Conservation (phyloP, 2,797 vertebrate species). For the Acanthurus leucopareius region DNA sequence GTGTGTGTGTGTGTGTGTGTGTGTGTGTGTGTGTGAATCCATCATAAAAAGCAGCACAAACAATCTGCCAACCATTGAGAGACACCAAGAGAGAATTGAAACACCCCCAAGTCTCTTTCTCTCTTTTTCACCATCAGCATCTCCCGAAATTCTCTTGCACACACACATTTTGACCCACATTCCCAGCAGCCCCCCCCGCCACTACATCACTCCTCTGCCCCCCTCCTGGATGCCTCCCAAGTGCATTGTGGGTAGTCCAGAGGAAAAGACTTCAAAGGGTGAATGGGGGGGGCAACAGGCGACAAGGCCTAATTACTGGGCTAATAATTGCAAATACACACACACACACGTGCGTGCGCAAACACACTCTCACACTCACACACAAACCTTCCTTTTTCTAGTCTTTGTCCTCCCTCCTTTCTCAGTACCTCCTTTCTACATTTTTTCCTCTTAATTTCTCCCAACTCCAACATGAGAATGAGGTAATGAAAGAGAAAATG, state of each 20-base stretch:
- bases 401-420: slow-evolving; percentile 1
- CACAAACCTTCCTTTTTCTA: background rate
- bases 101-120: background rate
- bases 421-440: background rate
- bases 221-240: slow-evolving; percentile 52
- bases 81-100: slow-evolving; percentile 1
- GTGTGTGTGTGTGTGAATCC: slow-evolving; percentile 18
- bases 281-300: slow-evolving; percentile 19
- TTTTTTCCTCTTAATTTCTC: background rate
- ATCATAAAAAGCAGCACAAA: slow-evolving; percentile 57
- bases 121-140: slow-evolving; percentile 54
- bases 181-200: slow-evolving; percentile 51
- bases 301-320: slow-evolving; percentile 66
- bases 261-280: slow-evolving; percentile 71
- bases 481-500: slow-evolving; percentile 60
- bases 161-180: slow-evolving; percentile 65
- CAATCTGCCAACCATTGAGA: slow-evolving; percentile 31
- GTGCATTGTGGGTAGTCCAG: slow-evolving; percentile 62
- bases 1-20: slow-evolving; percentile 1
- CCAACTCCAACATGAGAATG: slow-evolving; percentile 14
- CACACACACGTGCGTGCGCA: slow-evolving; percentile 10
- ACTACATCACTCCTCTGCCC: slow-evolving; percentile 33
- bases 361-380: background rate
- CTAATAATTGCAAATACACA: slow-evolving; percentile 49
- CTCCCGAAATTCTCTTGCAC: slow-evolving; percentile 37